A percentile compares a stretch with the other conserved stretches of the same genome.
These are phyloP conservation scores for Megalonaias nervosa DNA, from an alignment of 1,140 invertebrate species.

Conservation along the genomic window DNA sequence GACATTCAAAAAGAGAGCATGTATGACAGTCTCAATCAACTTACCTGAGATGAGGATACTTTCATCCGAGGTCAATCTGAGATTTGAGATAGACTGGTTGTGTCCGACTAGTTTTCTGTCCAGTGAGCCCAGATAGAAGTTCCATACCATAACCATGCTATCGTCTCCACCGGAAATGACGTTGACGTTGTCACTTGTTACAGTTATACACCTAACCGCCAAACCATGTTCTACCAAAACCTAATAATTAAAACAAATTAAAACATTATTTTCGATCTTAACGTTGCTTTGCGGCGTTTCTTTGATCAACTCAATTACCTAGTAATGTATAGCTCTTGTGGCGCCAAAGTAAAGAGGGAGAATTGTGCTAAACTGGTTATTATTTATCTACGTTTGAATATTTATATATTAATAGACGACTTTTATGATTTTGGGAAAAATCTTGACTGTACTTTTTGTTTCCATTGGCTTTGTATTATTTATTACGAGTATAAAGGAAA, in stretches of 20 bases:
- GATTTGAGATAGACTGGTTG: slow-evolving; percentile 15
- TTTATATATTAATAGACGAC: background rate
- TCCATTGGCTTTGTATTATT: no score
- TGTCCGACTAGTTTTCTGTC: slow-evolving; percentile 27
- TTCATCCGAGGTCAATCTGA: slow-evolving; percentile 24
- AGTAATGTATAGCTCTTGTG: background rate
- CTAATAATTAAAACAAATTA: background rate
- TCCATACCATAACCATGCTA: slow-evolving; percentile 24
- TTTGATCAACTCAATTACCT: background rate
- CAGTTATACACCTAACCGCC: slow-evolving; percentile 10
- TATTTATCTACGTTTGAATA: background rate
- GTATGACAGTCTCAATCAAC: background rate
- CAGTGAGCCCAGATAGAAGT: slow-evolving; percentile 9
- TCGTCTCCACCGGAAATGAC: slow-evolving; percentile 21
- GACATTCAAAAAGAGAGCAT: no score
- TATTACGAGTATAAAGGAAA: no score
- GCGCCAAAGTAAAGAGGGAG: background rate
- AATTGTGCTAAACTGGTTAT: background rate
- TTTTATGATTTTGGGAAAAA: background rate
- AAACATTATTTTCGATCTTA: background rate
- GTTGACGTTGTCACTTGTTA: slow-evolving; percentile 17
- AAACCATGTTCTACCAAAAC: slow-evolving; percentile 28
- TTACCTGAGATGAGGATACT: slow-evolving; percentile 25
- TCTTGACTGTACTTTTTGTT: no score
- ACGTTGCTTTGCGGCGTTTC: background rate